Evolutionary conservation across 2,888 invertebrate genomes (phyloP).

Genomic region (Trilocha varians): DNA sequence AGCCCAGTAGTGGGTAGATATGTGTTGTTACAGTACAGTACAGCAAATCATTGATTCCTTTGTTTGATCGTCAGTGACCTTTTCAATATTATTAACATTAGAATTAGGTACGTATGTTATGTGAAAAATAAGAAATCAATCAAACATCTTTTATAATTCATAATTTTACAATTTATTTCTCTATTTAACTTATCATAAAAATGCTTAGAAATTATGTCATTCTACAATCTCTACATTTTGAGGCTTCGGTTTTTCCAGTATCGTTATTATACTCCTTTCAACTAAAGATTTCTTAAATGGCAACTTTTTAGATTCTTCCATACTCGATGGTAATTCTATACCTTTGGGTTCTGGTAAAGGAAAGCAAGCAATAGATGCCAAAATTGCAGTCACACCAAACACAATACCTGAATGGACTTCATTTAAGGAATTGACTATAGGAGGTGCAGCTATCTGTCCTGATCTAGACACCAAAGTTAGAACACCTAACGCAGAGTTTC

Average conservation of each 20-base stretch:
- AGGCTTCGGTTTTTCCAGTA: neutral
- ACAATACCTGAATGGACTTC: conserved; percentile 44
- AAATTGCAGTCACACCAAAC: conserved; percentile 77
- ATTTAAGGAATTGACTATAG: conserved; percentile 74
- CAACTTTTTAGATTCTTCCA: conserved; percentile 35
- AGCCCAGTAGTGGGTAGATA: no score
- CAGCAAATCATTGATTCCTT: no score
- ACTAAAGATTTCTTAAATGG: conserved; percentile 11
- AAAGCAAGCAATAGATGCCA: conserved; percentile 76
- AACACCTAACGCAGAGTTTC: conserved; percentile 86
- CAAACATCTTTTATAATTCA: no score
- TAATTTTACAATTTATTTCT: no score
- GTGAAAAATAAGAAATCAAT: no score
- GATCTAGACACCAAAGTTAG: conserved; percentile 85
- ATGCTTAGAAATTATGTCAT: no score
- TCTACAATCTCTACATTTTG: no score
- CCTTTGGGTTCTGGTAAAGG: conserved; percentile 76
- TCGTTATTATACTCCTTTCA: conserved; percentile 3
- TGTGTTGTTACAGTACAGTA: no score
- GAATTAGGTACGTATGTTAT: no score
- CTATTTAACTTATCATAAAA: no score
- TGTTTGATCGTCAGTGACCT: no score
- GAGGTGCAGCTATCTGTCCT: conserved; percentile 86
- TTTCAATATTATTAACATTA: no score
- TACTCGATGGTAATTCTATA: conserved; percentile 37